Evolutionary conservation across 2,797 vertebrate genomes (phyloP).

Genomic region (Tragopan temminckii): DNA sequence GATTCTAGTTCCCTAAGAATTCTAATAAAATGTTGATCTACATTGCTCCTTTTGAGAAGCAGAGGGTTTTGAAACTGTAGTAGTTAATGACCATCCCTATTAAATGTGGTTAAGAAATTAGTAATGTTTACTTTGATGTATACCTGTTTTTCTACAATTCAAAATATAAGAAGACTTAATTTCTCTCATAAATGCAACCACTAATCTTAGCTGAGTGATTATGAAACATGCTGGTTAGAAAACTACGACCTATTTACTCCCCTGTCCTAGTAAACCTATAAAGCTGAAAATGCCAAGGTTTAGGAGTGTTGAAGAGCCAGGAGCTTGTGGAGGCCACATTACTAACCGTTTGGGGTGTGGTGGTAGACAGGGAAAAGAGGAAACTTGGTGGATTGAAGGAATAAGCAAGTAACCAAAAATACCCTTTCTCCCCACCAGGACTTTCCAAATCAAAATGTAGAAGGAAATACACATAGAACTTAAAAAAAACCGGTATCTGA

Average conservation of each 20-base stretch:
- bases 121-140: background rate
- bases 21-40: background rate
- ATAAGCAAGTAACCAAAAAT: background rate
- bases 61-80: background rate
- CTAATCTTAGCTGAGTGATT: background rate
- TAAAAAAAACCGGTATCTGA: accelerated
- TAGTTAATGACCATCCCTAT: background rate
- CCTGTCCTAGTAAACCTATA: background rate
- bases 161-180: background rate
- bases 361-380: background rate
- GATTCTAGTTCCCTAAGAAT: background rate
- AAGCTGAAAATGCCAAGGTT: background rate
- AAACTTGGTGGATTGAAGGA: background rate
- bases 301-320: background rate
- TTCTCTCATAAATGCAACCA: background rate
- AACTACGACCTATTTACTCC: background rate
- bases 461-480: background rate
- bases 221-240: background rate
- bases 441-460: background rate
- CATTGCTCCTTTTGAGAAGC: background rate
- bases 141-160: background rate
- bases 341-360: background rate
- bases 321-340: background rate
- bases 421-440: background rate
- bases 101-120: background rate